Evolutionary conservation across 2,797 vertebrate species (phyloP).

Genomic region (Corythornis leucogaster): DNA sequence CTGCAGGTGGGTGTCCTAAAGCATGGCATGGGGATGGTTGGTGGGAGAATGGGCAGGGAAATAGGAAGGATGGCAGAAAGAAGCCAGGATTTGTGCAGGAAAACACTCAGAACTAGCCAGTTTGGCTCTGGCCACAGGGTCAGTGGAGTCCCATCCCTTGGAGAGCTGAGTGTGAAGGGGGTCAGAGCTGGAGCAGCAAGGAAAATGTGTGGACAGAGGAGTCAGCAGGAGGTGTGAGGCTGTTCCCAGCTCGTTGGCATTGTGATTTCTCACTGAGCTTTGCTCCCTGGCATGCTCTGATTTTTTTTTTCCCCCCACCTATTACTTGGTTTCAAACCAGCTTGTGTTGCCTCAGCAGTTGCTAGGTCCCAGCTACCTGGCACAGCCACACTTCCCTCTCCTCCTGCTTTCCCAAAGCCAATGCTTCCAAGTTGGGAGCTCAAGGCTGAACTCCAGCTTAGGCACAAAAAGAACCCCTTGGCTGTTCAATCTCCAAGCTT

Average conservation of each 20-base stretch:
- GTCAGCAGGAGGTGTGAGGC: not conserved
- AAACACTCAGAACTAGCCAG: fast-evolving
- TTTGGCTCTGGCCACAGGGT: not conserved
- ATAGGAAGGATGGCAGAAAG: not conserved
- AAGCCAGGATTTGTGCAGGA: not conserved
- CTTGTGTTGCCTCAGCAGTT: not conserved
- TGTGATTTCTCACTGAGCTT: not conserved
- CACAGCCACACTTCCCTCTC: not conserved
- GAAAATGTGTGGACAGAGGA: fast-evolving
- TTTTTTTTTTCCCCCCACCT: not conserved
- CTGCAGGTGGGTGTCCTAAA: not conserved
- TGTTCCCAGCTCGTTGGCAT: not conserved
- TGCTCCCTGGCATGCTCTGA: not conserved
- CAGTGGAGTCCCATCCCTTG: not conserved
- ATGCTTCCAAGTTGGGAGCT: not conserved
- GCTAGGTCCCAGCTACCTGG: not conserved
- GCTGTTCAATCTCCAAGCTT: not conserved
- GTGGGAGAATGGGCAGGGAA: not conserved
- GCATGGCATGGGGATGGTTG: not conserved
- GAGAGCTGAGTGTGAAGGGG: not conserved
- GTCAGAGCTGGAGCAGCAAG: fast-evolving
- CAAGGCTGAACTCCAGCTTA: not conserved
- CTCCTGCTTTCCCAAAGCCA: not conserved
- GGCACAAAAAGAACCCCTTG: not conserved
- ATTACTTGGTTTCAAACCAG: not conserved